Base-by-base conservation (phyloP, 2,888 invertebrate species). In the Hipparchia sbordonii region DNA sequence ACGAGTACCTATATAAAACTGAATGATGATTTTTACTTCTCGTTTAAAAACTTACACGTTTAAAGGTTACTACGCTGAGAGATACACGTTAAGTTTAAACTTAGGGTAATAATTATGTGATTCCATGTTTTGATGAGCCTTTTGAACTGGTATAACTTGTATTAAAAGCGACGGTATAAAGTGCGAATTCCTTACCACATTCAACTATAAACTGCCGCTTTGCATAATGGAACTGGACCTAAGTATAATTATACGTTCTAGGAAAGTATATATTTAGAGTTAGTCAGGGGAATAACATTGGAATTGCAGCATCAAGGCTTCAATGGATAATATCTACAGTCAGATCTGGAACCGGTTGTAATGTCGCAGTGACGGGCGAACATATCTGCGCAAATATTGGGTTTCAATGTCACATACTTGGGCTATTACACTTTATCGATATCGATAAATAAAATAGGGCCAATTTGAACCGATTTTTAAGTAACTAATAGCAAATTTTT, bases 341-440 rank as follows among this genome's bases (percentile, higher is more conserved):
- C 23, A 39, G 69, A 70, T 70, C 63, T 59, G 56, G 52, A 68
- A 74, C 74, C 72, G 70, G 72, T 72, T 71, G 63, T 59, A 65
- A 67, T 72, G 70, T 70, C 70, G 72, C 68, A 74, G 67, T 51
- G 61, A 65, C 67, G 57, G 59, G 67, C 51, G 60, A 61, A 51
- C 9, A 52, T 51, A 71, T 57, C 39, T 54, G 46, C 67, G 45
- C 52, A 67, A 60, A 70, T 62, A 71, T 68, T 72, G 54, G n/a
- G 39, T 67, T 68, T 70, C 63, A 68, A 71, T 70, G 71, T 67
- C 71, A 73, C 59, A 54, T 67, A 67, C 57, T 12, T 61, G 54
- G 9, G 39, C 9, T n/a, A 62, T 70, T 61, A n/a, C 56, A 13
- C 48, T 23, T 10, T 59, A 59, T 59, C 48, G 67, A 68, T 68